Evolutionary conservation across 2,888 invertebrate species (phyloP), one percentile per base, ranked within the genome.

Genomic region (Laspeyria flexula): DNA sequence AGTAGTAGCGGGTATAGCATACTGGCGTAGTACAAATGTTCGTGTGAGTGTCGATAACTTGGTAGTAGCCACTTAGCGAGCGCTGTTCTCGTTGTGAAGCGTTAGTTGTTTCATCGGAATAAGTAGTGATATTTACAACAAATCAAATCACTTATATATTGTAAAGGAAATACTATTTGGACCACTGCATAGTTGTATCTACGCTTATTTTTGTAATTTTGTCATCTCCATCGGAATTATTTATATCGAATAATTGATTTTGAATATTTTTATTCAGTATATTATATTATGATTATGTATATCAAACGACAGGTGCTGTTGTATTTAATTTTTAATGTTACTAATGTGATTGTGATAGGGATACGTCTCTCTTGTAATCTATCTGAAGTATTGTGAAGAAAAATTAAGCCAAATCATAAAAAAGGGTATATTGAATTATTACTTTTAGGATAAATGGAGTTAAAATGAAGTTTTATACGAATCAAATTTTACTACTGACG

Each of bases 21-120:
- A 87, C 89, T 89, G 89, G 83, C 86, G 86, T 88, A 90, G 90
- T 90, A 89, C 90, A 90, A 90, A 90, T 86, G 85, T 81, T 67
- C 77, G 86, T 81, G 81, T 86, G 88, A 73, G 64, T 82, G 81
- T 77, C 64, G 66, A 63, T 72, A 66, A 63, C 51, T 21, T 55
- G 57, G 73, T 61, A 66, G 25, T 7, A 3, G 9, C 25, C 5
- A 7, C 25, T 6, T 25, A 3, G 3, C 25, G 4, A 3, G 25
- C 25, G 3, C 4, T 25, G 67, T 76, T 72, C 77, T 86, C 83
- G 85, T 85, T 85, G 86, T 85, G 76, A 81, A 83, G 84, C 82
- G 80, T 87, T 84, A 83, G 73, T 85, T 84, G 83, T 84, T 79
- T 81, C 71, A 78, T 83, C 79, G 79, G 75, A 80, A 76, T 75